Evolutionary conservation across 2,888 invertebrate species (phyloP), one percentile per base, ranked within the genome.

Genomic region (Hedya salicella): DNA sequence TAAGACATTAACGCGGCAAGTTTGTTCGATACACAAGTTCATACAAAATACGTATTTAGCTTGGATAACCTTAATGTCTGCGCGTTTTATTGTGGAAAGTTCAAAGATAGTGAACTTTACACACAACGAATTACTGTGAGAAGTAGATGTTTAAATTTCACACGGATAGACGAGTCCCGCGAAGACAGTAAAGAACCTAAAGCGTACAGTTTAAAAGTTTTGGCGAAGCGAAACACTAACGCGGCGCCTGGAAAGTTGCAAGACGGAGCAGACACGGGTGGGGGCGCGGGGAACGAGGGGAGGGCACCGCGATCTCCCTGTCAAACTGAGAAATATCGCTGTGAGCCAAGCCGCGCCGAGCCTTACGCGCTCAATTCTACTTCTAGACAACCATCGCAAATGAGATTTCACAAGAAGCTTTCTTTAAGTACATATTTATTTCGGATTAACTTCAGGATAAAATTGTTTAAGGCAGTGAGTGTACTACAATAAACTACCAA

Each of bases 151-250:
- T 86, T 82, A 81, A 85, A 86, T 84, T 86, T 81, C 79, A 84
- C 82, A 79, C 82, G 79, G 80, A 85, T 81, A 85, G 77, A 82
- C 75, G 79, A 82, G 77, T 70, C 77, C 77, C 77, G 77, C 72
- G 82, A 83, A 89, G 85, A 91, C 87, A 89, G 89, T 90, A 89
- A 89, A 89, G 87, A 87, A 88, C 81, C 81, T 81, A 85, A 88
- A 89, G 86, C 86, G 88, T 83, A 81, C 82, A 86, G 86, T 89
- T 90, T 87, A 82, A 90, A 90, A 90, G 80, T 90, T 89, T 85
- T 80, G 78, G 74, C 80, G 76, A 82, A 74, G 79, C 81, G 85
- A 83, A 85, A 85, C 82, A 86, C 82, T 85, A 72, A 82, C 82
- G 75, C 73, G 80, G 78, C 83, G 84, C 83, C 80, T 80, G 75